Conservation (phyloP, 2,797 vertebrate genomes). For the Sebastes goodei region DNA sequence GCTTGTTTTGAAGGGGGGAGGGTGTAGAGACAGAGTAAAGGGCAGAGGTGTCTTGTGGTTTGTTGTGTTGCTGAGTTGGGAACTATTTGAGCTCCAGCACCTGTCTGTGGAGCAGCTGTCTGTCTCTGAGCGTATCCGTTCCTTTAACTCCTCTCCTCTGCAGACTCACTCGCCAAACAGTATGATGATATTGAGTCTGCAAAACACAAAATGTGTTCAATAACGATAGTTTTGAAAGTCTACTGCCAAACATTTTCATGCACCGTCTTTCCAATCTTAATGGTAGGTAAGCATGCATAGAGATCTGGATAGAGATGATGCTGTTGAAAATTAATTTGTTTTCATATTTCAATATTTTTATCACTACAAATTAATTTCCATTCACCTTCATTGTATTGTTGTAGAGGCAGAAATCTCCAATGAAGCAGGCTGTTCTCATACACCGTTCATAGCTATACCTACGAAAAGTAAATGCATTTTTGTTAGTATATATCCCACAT, state of each 20-base stretch:
- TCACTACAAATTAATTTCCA: not conserved
- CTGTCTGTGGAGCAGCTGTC: constrained; percentile 51
- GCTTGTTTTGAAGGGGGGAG: constrained; percentile 5
- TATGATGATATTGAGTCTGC: not conserved
- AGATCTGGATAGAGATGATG: not conserved
- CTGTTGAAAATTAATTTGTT: not conserved
- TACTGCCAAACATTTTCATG: not conserved
- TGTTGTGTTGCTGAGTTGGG: constrained; percentile 24
- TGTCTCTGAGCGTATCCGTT: not conserved
- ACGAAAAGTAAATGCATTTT: too few species aligned
- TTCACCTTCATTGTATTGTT: not conserved
- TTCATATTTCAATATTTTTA: not conserved
- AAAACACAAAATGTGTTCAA: too few species aligned
- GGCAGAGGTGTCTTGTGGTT: constrained; percentile 8
- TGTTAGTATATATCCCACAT: too few species aligned
- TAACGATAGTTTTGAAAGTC: too few species aligned
- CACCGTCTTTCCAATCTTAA: not conserved
- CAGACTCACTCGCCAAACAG: not conserved
- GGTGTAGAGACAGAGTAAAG: not conserved
- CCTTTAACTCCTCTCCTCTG: not conserved
- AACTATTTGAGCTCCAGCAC: constrained; percentile 36
- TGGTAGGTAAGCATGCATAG: not conserved
- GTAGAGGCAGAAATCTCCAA: not conserved
- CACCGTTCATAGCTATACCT: too few species aligned
- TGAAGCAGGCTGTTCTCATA: too few species aligned